Base-by-base conservation (phyloP, 2,113 vertebrate species). In the Dascyllus trimaculatus region DNA sequence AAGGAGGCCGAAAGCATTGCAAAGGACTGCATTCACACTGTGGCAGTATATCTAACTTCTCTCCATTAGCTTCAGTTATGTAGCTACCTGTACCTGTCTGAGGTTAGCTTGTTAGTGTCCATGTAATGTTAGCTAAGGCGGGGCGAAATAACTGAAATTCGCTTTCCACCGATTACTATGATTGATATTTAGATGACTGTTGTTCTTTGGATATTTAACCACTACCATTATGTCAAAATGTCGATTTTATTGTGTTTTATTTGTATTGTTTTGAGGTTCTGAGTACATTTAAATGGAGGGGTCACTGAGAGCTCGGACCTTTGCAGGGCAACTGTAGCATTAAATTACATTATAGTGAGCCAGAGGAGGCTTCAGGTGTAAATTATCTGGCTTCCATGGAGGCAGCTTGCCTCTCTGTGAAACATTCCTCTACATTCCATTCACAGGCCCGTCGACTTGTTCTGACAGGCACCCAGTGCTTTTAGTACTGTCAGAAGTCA, bases 371-470 rank as follows among this genome's bases (percentile, higher is more conserved):
- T 25, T 51, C 65, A 76, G 68, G 71, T 85, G 68, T 54, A 2
- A 43, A 52, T 35, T 11, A 2, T 66, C 58, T 61, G 8, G 19
- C n/a, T 52, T 11, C 2, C 18, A 57, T 29, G 11, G n/a, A n/a
- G 38, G 64, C 22, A 46, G 17, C 22, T 24, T 17, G 10, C 21
- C 43, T 75, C 24, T 29, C 13, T 13, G 22, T 40, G 19, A 60
- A 54, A 43, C 51, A 78, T 85, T 80, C 70, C 68, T 10, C 48
- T 52, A 64, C 91, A 88, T 91, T 89, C 91, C 87, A 19, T 68
- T 82, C 76, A 52, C 78, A 84, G 71, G 62, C 48, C 80, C 4
- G 71, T 74, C 59, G 53, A 62, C 91, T 48, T 92, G 91, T 88
- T 84, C 52, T 24, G 69, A 90, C 91, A 89, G 21, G 88, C 80